Conservation (phyloP, 1,140 invertebrate genomes). For the Neodiprion virginianus region DNA sequence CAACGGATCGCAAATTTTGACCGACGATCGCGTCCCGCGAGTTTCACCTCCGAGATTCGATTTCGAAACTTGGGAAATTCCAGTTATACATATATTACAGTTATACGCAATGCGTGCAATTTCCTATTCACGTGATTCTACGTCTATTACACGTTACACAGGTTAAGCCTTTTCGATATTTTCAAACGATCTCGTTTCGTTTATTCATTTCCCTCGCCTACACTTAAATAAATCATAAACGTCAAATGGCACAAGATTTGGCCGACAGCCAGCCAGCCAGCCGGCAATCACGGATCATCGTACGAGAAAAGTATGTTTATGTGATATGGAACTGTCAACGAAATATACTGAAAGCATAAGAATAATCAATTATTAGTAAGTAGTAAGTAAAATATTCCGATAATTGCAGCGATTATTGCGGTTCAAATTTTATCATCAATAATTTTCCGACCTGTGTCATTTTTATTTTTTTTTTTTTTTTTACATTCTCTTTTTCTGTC, state of each 20-base stretch:
- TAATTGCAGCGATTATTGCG: neutral
- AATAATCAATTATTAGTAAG: slow-evolving; percentile 2
- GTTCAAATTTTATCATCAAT: neutral
- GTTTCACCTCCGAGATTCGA: too few species aligned
- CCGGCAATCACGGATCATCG: neutral
- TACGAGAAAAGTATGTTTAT: neutral
- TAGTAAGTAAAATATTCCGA: neutral
- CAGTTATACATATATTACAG: too few species aligned
- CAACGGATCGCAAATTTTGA: too few species aligned
- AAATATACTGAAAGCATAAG: neutral
- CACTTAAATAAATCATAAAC: neutral
- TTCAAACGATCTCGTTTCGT: neutral
- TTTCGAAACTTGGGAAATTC: too few species aligned
- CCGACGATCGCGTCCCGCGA: too few species aligned
- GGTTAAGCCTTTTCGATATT: neutral
- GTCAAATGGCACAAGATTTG: neutral
- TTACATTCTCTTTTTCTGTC: neutral
- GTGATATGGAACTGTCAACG: neutral
- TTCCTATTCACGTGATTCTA: too few species aligned
- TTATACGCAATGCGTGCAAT: too few species aligned
- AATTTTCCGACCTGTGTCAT: neutral
- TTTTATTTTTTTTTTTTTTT: neutral
- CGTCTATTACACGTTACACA: too few species aligned
- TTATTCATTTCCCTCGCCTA: neutral
- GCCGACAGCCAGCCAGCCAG: neutral